Evolutionary conservation across 2,888 invertebrate species (phyloP), one percentile per base, ranked within the genome.

Genomic region (Sipunculus nudus): DNA sequence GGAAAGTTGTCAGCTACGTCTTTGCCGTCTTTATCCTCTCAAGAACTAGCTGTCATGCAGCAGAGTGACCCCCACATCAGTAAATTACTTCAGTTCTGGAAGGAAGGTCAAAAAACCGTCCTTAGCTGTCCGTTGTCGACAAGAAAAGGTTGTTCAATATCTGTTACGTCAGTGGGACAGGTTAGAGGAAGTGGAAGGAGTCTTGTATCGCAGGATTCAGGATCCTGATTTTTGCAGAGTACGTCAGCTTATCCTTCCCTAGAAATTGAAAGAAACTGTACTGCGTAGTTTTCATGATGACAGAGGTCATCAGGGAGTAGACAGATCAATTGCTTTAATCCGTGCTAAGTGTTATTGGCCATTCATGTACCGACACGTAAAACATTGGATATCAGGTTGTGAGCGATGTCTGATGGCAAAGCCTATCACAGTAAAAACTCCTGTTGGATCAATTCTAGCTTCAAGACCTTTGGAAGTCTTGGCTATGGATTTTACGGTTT

Each of bases 391-490:
- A 8, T 8, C 10, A 19, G 8, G 19, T 8, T 43, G 43, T 19
- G 13, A 8, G 8, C 10, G 43, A 8, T 43, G 43, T 19, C 10
- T 43, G 10, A 8, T 10, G 21, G 16, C 16, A 8, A 43, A 43
- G 21, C 8, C 21, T 10, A 8, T 19, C 10, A 10, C 43, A 35
- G 16, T 16, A 35, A 35, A 16, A 35, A 16, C 59, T 23, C 21
- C 62, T 6, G 16, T 65, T 8, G 43, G 54, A 5, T 31, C 13
- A 25, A 58, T 66, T 6, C 3, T 10, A 13, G 46, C 59, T 1
- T 45, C 45, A 26, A 25, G 45, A 40, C 65, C 67, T 3, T 25
- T 69, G 38, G 59, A 67, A 39, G 31, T 65, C 2, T 54, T 67
- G 10, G 59, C 58, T 26, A 59, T 67, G 8, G 61, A 63, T 43